A percentile compares a stretch with the other conserved stretches of the same genome.
These are phyloP conservation scores for Aphelinus atriplicis DNA, from an alignment of 1,140 invertebrate genomes.

Conservation along the genomic window DNA sequence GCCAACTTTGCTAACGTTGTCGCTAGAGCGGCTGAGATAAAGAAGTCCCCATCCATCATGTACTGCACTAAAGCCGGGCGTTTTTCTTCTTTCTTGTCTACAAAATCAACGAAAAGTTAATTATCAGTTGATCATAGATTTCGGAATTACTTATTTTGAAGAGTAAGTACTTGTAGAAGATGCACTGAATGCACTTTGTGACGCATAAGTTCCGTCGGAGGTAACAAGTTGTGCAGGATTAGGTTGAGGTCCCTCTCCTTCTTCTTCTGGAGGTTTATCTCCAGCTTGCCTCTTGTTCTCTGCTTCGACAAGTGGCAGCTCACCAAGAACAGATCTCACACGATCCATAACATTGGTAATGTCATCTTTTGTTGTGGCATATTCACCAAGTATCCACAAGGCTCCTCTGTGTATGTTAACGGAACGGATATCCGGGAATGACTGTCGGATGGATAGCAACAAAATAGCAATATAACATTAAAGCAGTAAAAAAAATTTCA, in stretches of 20 bases:
- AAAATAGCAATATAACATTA: neutral
- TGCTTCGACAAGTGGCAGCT: conserved; percentile 90
- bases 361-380: conserved; percentile 81
- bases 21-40: conserved; percentile 91
- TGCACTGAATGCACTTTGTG: conserved; percentile 95
- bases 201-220: conserved; percentile 98
- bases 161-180: conserved; percentile 54
- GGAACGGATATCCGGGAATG: conserved; percentile 83
- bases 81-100: conserved; percentile 73
- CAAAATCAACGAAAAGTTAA: conserved; percentile 35
- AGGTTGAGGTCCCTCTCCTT: conserved; percentile 61
- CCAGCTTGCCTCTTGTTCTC: conserved; percentile 80
- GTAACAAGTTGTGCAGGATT: conserved; percentile 81
- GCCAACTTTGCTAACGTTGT: conserved; percentile 93
- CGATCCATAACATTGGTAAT: conserved; percentile 83
- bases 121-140: neutral
- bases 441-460: conserved; percentile 36
- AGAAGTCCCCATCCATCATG: conserved; percentile 95
- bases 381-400: conserved; percentile 98
- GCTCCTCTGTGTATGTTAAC: conserved; percentile 91
- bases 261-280: conserved; percentile 69
- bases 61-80: conserved; percentile 87
- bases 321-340: conserved; percentile 82
- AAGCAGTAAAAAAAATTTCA: neutral
- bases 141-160: neutral